A percentile compares a stretch with the other conserved stretches of the same genome.
These are phyloP conservation scores for Odontomyia ornata DNA, from an alignment of 2,888 invertebrate species.

Conservation along the genomic window DNA sequence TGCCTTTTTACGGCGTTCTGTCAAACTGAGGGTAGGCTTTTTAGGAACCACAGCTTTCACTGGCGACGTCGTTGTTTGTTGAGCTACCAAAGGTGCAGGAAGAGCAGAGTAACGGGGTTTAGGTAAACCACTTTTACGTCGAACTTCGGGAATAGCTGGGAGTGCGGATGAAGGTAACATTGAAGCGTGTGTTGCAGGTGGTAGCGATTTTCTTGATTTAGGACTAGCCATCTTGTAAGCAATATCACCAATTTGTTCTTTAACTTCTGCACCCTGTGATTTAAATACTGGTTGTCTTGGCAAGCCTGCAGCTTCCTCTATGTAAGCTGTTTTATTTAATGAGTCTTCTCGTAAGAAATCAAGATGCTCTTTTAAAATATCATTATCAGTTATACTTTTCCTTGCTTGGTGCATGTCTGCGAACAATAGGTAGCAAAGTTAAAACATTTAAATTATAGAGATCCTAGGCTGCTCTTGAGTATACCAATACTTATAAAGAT, in stretches of 20 bases:
- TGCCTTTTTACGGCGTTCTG: neutral
- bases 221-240: neutral
- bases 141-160: neutral
- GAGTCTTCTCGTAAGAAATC: neutral
- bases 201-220: neutral
- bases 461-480: too few species aligned
- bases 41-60: neutral
- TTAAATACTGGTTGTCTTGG: neutral
- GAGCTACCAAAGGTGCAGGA: neutral
- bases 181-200: too few species aligned
- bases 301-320: constrained; percentile 23
- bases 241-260: neutral
- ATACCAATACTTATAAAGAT: too few species aligned
- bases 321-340: constrained; percentile 5
- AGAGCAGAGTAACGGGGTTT: neutral
- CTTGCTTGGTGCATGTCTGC: too few species aligned
- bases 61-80: neutral
- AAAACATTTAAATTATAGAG: too few species aligned
- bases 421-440: too few species aligned
- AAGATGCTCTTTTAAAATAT: constrained; percentile 6
- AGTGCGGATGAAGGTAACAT: neutral
- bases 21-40: neutral
- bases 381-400: constrained; percentile 5
- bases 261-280: neutral
- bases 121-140: neutral